phyloP scores from a whole-genome alignment of 1,140 invertebrate species.

The Phenacoccus solenopsis region DNA sequence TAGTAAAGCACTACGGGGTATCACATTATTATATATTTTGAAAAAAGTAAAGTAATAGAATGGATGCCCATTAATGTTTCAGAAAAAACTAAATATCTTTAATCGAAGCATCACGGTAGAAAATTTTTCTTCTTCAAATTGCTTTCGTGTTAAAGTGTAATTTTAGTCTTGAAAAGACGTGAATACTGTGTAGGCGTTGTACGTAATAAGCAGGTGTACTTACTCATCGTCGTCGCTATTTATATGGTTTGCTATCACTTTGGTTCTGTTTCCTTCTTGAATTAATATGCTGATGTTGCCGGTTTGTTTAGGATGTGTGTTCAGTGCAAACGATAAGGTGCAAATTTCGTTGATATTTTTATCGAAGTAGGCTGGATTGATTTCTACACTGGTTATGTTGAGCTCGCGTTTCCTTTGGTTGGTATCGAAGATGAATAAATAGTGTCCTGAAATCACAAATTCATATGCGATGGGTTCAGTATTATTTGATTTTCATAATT shows the following conservation, averaged over 20 bases:
- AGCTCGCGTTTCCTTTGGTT: neutral
- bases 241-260: neutral
- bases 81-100: no score
- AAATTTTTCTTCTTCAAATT: no score
- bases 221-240: neutral
- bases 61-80: no score
- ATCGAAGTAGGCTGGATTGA: neutral
- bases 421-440: neutral
- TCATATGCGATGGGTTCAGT: no score
- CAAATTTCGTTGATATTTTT: neutral
- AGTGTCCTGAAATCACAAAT: neutral
- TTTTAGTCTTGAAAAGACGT: neutral
- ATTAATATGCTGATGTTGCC: constrained; percentile 5
- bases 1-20: no score
- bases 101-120: no score
- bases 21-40: no score
- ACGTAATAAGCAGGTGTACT: neutral
- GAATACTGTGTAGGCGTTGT: neutral
- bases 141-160: no score
- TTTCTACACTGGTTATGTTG: neutral
- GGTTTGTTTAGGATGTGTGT: neutral
- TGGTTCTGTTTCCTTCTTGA: constrained; percentile 4
- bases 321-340: neutral
- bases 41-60: no score
- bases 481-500: no score